Conservation (phyloP, 2,113 vertebrate genomes). For the Ameiurus melas region DNA sequence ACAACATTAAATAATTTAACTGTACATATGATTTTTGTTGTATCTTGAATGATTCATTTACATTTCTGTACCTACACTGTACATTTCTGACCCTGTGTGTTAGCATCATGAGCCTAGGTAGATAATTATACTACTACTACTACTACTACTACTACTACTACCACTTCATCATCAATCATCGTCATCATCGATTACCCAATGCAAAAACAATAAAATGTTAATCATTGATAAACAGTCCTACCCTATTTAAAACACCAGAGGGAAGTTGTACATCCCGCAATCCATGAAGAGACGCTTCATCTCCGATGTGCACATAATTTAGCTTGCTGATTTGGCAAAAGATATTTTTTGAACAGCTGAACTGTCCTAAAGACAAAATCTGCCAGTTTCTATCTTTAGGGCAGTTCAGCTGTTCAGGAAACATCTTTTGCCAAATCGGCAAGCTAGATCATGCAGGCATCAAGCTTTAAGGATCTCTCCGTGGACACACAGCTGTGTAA, state of each 20-base stretch:
- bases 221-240: background rate
- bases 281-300: conserved; percentile 6
- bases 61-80: background rate
- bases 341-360: conserved; percentile 38
- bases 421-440: conserved; percentile 44
- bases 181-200: background rate
- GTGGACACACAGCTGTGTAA: conserved; percentile 34
- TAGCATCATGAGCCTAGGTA: background rate
- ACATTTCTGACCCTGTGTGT: background rate
- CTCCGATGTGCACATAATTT: background rate
- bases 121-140: background rate
- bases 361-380: conserved; percentile 34
- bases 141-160: background rate
- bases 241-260: conserved; percentile 7
- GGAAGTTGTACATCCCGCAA: background rate
- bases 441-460: conserved; percentile 34
- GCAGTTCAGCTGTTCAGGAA: conserved; percentile 39
- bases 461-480: conserved; percentile 20
- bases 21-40: background rate
- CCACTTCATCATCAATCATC: background rate
- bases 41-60: background rate
- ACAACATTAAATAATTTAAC: background rate
- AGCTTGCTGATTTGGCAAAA: conserved; percentile 42
- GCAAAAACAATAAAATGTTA: background rate
- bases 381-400: conserved; percentile 43